A percentile compares a stretch with the other conserved stretches of the same genome.
Conservation (phyloP, 2,113 vertebrate genomes). For the Anarhynchus alexandrinus region DNA sequence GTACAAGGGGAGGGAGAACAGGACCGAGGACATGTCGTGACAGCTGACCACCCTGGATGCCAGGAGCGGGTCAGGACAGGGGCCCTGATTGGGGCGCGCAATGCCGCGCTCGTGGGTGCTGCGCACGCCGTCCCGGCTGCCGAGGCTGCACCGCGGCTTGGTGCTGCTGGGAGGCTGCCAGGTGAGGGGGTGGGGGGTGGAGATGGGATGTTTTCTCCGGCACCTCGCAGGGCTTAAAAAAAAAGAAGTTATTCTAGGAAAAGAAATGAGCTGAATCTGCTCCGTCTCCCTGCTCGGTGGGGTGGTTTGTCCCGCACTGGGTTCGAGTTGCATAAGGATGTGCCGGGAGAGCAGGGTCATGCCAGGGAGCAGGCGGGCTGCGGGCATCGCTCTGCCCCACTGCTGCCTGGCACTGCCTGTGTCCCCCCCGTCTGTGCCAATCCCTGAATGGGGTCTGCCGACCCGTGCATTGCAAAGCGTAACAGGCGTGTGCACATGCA, state of each 20-base stretch:
- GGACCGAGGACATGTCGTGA: fast-evolving
- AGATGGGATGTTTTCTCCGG: slow-evolving; percentile 22
- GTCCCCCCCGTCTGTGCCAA: fast-evolving
- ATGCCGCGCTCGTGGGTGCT: fast-evolving
- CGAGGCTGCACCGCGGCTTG: fast-evolving
- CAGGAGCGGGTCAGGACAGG: neutral
- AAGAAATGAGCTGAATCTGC: neutral
- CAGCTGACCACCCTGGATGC: neutral
- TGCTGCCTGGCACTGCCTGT: neutral
- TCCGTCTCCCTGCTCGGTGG: neutral
- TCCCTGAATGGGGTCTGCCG: neutral
- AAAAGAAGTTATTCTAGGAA: slow-evolving; percentile 41
- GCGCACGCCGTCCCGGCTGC: neutral
- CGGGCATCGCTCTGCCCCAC: fast-evolving
- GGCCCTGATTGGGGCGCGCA: fast-evolving
- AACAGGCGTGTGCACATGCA: fast-evolving
- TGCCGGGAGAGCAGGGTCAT: fast-evolving
- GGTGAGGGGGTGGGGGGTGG: neutral
- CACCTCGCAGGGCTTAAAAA: neutral
- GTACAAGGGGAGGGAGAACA: neutral
- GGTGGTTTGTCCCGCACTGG: neutral
- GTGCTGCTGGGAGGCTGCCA: neutral
- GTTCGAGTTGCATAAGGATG: neutral
- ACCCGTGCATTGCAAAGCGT: fast-evolving
- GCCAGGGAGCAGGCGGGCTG: neutral